These are phyloP conservation scores for Micrasema longulum DNA, from an alignment of 1,140 invertebrate species.

Conservation along the genomic window DNA sequence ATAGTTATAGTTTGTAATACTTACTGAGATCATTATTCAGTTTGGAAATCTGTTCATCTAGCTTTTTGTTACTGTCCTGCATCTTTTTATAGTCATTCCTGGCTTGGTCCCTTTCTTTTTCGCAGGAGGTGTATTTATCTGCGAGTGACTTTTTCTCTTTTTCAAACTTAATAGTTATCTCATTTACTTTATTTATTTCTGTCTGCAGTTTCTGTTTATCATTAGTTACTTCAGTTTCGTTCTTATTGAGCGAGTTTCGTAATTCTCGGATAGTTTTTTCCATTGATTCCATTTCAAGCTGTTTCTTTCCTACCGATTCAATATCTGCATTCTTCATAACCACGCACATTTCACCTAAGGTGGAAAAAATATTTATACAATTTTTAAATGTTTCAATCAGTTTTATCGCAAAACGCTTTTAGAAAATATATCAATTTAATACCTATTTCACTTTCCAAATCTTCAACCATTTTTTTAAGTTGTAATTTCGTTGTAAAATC, in stretches of 20 bases:
- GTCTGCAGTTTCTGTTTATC: slow-evolving; percentile 67
- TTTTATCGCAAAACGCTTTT: neutral
- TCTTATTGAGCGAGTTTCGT: slow-evolving; percentile 64
- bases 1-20: slow-evolving; percentile 52
- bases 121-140: slow-evolving; percentile 67
- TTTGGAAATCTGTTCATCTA: slow-evolving; percentile 70
- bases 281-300: slow-evolving; percentile 60
- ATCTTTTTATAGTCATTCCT: slow-evolving; percentile 61
- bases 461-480: slow-evolving; percentile 82
- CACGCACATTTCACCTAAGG: slow-evolving; percentile 73
- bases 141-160: slow-evolving; percentile 63
- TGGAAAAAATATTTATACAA: neutral
- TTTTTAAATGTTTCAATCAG: neutral
- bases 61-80: slow-evolving; percentile 68
- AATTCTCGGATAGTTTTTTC: slow-evolving; percentile 67
- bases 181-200: slow-evolving; percentile 67
- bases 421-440: slow-evolving; percentile 50
- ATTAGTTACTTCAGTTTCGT: slow-evolving; percentile 66
- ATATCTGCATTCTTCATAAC: slow-evolving; percentile 72
- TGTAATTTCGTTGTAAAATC: slow-evolving; percentile 76
- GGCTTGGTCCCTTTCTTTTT: slow-evolving; percentile 60
- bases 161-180: slow-evolving; percentile 64
- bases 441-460: slow-evolving; percentile 84
- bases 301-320: slow-evolving; percentile 66
- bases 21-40: slow-evolving; percentile 69